A percentile compares a stretch with the other conserved stretches of the same genome.
Conservation (phyloP, 2,888 invertebrate species). For the Sabatieria punctata region DNA sequence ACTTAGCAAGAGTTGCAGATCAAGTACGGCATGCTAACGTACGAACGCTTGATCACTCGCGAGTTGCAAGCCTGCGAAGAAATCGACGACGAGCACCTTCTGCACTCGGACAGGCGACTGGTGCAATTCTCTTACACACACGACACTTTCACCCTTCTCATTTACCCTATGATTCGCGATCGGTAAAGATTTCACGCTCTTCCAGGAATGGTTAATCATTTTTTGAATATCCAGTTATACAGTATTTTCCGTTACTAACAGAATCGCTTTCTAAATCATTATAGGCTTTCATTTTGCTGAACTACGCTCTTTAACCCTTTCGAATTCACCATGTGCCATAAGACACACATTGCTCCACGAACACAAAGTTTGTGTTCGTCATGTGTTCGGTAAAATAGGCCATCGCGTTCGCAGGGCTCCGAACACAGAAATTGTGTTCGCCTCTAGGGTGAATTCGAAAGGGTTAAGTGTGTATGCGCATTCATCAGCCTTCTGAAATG, state of each 20-base stretch:
- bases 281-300: not conserved
- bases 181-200: slow-evolving; percentile 50
- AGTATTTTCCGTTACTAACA: not conserved
- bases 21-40: slow-evolving; percentile 27
- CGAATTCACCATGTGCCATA: too few species aligned
- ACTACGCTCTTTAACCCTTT: too few species aligned
- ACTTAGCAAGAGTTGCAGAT: too few species aligned
- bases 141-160: slow-evolving; percentile 78
- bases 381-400: too few species aligned
- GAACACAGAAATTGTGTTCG: too few species aligned
- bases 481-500: too few species aligned
- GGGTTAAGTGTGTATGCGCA: too few species aligned
- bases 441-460: too few species aligned
- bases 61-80: slow-evolving; percentile 12
- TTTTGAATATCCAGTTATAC: not conserved
- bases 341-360: too few species aligned
- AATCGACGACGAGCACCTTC: slow-evolving; percentile 16
- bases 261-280: not conserved
- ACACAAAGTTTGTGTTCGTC: too few species aligned
- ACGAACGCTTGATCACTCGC: slow-evolving; percentile 25
- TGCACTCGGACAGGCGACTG: slow-evolving; percentile 57
- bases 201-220: not conserved
- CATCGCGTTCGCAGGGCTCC: too few species aligned
- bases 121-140: slow-evolving; percentile 81
- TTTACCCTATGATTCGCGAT: slow-evolving; percentile 87